phyloP scores from a whole-genome alignment of 2,113 vertebrate genomes.

The Myocastor coypus region DNA sequence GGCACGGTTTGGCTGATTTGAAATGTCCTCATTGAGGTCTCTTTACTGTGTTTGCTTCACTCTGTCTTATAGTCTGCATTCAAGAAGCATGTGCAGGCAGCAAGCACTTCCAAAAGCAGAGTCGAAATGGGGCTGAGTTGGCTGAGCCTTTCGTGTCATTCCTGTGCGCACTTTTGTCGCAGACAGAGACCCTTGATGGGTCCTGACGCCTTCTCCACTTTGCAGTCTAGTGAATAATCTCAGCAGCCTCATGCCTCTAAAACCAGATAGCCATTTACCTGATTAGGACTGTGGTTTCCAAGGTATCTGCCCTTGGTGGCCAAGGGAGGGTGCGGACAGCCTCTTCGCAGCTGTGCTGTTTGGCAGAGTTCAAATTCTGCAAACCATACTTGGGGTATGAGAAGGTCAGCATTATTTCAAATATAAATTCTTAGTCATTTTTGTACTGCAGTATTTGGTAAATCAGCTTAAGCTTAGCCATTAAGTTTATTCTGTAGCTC shows the following conservation, averaged over 20 bases:
- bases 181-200: conserved; percentile 30
- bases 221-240: conserved; percentile 43
- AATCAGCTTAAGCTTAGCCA: conserved; percentile 11
- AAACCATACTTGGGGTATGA: neutral
- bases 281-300: conserved; percentile 26
- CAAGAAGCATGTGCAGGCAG: neutral
- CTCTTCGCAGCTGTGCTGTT: neutral
- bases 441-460: conserved; percentile 24
- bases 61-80: neutral
- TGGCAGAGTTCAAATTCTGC: neutral
- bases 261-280: conserved; percentile 34
- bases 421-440: conserved; percentile 15
- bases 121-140: neutral
- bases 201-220: conserved; percentile 31
- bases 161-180: neutral
- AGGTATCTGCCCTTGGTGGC: neutral
- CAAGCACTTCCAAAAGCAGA: neutral
- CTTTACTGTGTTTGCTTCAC: neutral
- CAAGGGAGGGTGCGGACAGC: neutral
- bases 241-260: conserved; percentile 19
- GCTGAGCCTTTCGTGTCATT: neutral
- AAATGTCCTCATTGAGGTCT: neutral
- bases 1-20: neutral
- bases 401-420: conserved; percentile 36
- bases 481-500: neutral